Percentiles rank a stretch among this genome's conserved stretches.
phyloP scores from a whole-genome alignment of 2,888 invertebrate species.

The Dryobota labecula region DNA sequence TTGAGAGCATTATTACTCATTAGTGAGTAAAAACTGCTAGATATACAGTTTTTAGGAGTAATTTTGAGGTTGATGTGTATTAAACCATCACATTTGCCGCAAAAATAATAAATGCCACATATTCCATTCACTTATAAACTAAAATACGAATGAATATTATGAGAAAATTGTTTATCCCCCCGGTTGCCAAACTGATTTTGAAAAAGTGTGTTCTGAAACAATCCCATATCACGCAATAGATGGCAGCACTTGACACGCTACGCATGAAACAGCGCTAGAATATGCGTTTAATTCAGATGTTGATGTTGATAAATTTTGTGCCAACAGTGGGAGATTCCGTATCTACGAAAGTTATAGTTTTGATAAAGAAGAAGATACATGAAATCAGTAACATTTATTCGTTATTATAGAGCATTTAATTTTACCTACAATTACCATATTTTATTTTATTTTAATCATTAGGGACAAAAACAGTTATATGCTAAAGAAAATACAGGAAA shows the following conservation, averaged over 20 bases:
- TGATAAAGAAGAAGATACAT: background rate
- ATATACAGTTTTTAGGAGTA: background rate
- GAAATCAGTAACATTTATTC: no score
- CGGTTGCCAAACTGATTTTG: background rate
- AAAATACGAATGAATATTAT: background rate
- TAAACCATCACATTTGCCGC: background rate
- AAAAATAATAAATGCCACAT: no score
- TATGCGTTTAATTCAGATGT: background rate
- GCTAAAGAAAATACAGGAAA: no score
- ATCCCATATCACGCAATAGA: slow-evolving; percentile 27
- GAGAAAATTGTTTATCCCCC: background rate
- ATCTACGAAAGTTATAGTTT: background rate
- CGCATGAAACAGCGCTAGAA: background rate
- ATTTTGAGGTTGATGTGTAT: no score
- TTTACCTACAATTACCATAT: no score
- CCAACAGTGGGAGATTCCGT: background rate
- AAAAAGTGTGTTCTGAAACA: background rate
- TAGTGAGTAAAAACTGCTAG: background rate
- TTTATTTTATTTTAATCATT: background rate
- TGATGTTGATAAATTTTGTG: background rate
- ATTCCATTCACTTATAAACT: background rate
- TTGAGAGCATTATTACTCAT: background rate
- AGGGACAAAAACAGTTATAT: no score
- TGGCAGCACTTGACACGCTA: slow-evolving; percentile 45
- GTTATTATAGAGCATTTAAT: background rate